Percentiles rank a stretch among this genome's conserved stretches.
Conservation (phyloP, 2,888 invertebrate genomes). For the Drosophila glabriapex region DNA sequence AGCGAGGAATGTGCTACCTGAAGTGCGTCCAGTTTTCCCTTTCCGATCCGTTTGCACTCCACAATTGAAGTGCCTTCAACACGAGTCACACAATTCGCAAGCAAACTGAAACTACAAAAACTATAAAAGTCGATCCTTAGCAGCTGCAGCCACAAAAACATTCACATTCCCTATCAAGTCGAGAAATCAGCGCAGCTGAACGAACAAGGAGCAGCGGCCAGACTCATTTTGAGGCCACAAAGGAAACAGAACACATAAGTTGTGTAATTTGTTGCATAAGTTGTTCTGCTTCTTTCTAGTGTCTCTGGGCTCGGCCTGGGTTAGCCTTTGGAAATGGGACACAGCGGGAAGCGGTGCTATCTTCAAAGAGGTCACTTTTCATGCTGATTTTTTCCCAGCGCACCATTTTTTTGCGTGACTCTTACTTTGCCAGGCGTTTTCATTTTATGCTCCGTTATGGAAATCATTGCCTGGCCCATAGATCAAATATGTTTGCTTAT, state of each 20-base stretch:
- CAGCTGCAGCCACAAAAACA: constrained; percentile 36
- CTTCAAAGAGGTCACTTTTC: constrained; percentile 43
- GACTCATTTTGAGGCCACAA: constrained; percentile 16
- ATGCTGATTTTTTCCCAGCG: constrained; percentile 52
- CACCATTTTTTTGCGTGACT: constrained; percentile 50
- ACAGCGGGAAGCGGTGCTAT: constrained; percentile 40
- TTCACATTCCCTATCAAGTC: constrained; percentile 38
- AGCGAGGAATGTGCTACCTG: constrained; percentile 49
- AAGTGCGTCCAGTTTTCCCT: constrained; percentile 32
- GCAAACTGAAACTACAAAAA: constrained; percentile 12
- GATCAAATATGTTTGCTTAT: constrained; percentile 41
- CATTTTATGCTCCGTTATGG: constrained; percentile 26
- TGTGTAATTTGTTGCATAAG: constrained; percentile 26
- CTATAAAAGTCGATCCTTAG: constrained; percentile 32
- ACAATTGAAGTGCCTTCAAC: constrained; percentile 37
- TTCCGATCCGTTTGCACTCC: neutral
- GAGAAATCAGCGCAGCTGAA: constrained; percentile 47
- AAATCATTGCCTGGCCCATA: constrained; percentile 30
- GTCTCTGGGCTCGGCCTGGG: constrained; percentile 15
- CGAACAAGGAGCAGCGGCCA: constrained; percentile 19
- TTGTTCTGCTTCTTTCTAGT: neutral
- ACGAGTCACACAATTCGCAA: constrained; percentile 69
- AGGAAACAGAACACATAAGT: constrained; percentile 9
- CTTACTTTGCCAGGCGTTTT: constrained; percentile 15
- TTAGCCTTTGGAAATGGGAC: constrained; percentile 10